Base-by-base conservation (phyloP, 2,888 invertebrate species). In the Meteorus colon region DNA sequence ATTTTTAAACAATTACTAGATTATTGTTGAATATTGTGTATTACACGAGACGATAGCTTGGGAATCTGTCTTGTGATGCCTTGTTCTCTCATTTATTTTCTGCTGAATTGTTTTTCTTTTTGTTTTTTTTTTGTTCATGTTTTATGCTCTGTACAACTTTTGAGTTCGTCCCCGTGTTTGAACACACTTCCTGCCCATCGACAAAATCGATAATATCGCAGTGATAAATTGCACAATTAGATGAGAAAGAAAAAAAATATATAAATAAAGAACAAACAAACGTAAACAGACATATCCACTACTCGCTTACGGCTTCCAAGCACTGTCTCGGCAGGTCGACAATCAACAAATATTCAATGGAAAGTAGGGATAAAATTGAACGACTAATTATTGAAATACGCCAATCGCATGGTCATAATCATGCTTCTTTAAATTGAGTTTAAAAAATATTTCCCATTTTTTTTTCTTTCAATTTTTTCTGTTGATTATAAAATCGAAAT, bases 1-100 rank as follows among this genome's bases (percentile, higher is more conserved):
- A 63, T 73, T 14, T 48, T 66, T 73, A 63, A 34, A 66, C 45
- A 48, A 63, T 45, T 60, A 31, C 63, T 55, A 83, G 80, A 84
- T 84, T 84, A 84, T 80, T 82, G 80, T 83, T 84, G 81, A 87
- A 86, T 86, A 55, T 85, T 85, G 85, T 83, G 84, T 85, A 65
- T 83, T 82, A 84, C 82, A 85, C 82, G 84, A 83, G 84, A 86
- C 85, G 81, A 86, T 84, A 86, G 79, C 78, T 79, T 80, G 78
- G 63, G 72, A 74, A 79, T 78, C 48, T 60, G 24, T 60, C 68
- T 68, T 48, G 34, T 29, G 73, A 71, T 79, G 65, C 72, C 77
- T 74, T 73, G 67, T 75, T 77, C 65, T 60, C 62, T 37, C 29
- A 48, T 51, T 29, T 31, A 31, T 16, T 27, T 14, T 55, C 19